A percentile compares a stretch with the other conserved stretches of the same genome.
These are phyloP conservation scores for Hylaeus anthracinus DNA, from an alignment of 1,140 invertebrate species.

Conservation along the genomic window DNA sequence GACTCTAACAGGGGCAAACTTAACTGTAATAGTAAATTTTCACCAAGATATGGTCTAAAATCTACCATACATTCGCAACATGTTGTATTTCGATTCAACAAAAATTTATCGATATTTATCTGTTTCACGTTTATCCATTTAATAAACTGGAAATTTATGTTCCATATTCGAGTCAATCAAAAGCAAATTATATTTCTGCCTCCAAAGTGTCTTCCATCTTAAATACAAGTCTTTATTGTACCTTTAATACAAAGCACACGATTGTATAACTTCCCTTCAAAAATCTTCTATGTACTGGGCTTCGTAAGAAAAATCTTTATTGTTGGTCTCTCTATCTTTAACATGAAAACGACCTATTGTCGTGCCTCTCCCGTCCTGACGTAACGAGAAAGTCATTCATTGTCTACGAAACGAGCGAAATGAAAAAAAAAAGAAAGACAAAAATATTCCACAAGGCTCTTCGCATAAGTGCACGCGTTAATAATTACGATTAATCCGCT, in stretches of 20 bases:
- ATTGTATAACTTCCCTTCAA: background rate
- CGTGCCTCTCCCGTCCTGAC: constrained; percentile 1
- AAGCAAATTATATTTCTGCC: background rate
- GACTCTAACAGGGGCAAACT: background rate
- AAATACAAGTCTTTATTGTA: background rate
- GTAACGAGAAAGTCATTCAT: constrained; percentile 53
- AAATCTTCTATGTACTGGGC: background rate
- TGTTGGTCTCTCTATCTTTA: background rate
- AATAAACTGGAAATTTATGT: background rate
- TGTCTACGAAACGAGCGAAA: constrained; percentile 29
- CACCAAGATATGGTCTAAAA: no score
- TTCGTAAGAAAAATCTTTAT: background rate
- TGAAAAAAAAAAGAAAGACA: background rate
- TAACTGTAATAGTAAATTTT: background rate
- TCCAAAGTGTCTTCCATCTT: background rate
- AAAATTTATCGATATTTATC: no score
- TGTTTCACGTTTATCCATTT: no score
- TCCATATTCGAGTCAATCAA: background rate
- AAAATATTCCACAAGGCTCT: constrained; percentile 55
- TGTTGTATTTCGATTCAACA: no score
- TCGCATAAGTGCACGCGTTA: constrained; percentile 56
- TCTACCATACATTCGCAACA: no score
- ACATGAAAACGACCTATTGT: background rate
- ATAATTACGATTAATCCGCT: constrained; percentile 72
- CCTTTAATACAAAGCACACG: no score